These are phyloP conservation scores for Mya arenaria DNA, from an alignment of 1,140 invertebrate species.

Conservation along the genomic window DNA sequence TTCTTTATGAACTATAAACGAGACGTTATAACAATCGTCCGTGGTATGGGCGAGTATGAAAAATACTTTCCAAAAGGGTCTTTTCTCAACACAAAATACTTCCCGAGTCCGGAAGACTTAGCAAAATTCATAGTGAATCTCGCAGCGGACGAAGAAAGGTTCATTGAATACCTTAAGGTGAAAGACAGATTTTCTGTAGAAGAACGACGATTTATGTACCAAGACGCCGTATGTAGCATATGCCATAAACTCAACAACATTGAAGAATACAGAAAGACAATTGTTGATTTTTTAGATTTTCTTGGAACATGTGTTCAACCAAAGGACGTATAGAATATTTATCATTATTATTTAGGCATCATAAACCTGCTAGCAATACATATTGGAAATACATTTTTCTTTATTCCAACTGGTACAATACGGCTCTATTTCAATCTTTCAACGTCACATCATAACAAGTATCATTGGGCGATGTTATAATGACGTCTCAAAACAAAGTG, in stretches of 20 bases:
- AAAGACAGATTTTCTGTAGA: conserved; percentile 67
- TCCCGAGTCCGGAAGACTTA: conserved; percentile 81
- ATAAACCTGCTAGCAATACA: too few species aligned
- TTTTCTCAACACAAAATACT: conserved; percentile 85
- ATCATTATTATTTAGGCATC: too few species aligned
- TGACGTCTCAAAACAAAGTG: too few species aligned
- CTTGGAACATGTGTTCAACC: too few species aligned
- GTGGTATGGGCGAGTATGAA: conserved; percentile 84
- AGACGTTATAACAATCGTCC: conserved; percentile 86
- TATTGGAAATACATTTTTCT: too few species aligned
- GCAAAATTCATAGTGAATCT: conserved; percentile 83
- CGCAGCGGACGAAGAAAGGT: conserved; percentile 72
- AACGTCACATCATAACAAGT: too few species aligned
- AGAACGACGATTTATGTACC: conserved; percentile 13
- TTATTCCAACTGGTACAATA: too few species aligned
- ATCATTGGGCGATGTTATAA: too few species aligned
- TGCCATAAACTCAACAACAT: conserved; percentile 48
- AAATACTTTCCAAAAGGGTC: conserved; percentile 85
- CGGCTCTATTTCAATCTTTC: too few species aligned
- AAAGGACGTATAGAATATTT: too few species aligned
- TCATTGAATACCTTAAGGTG: conserved; percentile 71
- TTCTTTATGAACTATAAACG: conserved; percentile 82
- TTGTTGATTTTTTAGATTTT: too few species aligned
- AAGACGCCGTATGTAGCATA: conserved; percentile 42
- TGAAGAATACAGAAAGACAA: conserved; percentile 1